A percentile compares a stretch with the other conserved stretches of the same genome.
Evolutionary conservation across 2,888 invertebrate genomes (phyloP).

Genomic region (Carcina quercana): DNA sequence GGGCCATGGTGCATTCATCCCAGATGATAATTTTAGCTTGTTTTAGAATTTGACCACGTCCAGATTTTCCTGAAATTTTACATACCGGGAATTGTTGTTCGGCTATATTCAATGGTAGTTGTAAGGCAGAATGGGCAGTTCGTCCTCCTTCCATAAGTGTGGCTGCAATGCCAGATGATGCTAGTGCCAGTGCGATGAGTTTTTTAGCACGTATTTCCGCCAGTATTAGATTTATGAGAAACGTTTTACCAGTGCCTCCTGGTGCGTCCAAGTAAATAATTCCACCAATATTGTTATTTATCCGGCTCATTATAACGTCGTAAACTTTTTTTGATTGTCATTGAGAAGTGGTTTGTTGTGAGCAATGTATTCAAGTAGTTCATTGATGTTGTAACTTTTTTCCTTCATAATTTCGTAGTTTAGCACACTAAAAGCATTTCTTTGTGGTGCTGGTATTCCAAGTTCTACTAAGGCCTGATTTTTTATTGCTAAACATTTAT

Average conservation of each 20-base stretch:
- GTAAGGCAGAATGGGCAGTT: slow-evolving; percentile 18
- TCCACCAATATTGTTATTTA: background rate
- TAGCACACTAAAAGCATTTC: slow-evolving; percentile 4
- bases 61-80: slow-evolving; percentile 12
- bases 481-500: slow-evolving; percentile 1
- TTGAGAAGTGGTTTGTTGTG: slow-evolving; percentile 5
- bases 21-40: slow-evolving; percentile 14
- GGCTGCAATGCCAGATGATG: slow-evolving; percentile 18
- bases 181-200: slow-evolving; percentile 14
- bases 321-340: background rate
- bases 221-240: slow-evolving; percentile 14
- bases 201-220: slow-evolving; percentile 16
- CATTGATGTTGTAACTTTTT: slow-evolving; percentile 9
- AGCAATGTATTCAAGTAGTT: slow-evolving; percentile 8
- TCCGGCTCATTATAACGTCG: background rate
- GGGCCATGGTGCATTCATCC: slow-evolving; percentile 20
- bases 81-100: slow-evolving; percentile 15
- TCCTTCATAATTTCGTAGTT: no score
- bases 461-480: slow-evolving; percentile 2
- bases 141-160: no score
- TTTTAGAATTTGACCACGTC: slow-evolving; percentile 15
- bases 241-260: no score
- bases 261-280: slow-evolving; percentile 2
- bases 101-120: slow-evolving; percentile 19
- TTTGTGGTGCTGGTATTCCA: slow-evolving; percentile 5